Conservation (phyloP, 2,797 vertebrate genomes). For the Myoxocephalus aenaeus region DNA sequence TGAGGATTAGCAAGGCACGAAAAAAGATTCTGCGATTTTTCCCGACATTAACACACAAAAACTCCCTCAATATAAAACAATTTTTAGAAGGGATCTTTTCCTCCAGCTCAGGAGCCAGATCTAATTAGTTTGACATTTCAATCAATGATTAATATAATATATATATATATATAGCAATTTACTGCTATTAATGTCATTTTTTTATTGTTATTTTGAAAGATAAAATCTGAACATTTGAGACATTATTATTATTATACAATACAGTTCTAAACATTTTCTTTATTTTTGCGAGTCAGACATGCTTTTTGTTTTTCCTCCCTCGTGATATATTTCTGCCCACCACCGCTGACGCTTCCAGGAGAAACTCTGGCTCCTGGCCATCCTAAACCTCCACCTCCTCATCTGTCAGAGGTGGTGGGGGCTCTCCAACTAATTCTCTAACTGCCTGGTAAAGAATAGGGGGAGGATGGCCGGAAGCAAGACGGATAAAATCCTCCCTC, state of each 20-base stretch:
- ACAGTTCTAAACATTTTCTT: not conserved
- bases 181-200: not conserved
- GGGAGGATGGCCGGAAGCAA: slow-evolving; percentile 19
- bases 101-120: not conserved
- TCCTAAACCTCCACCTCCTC: slow-evolving; percentile 58
- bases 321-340: slow-evolving; percentile 9
- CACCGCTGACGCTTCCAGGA: slow-evolving; percentile 27
- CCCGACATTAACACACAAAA: not conserved
- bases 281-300: not conserved
- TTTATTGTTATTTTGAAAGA: not conserved
- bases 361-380: slow-evolving; percentile 52
- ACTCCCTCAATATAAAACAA: not conserved
- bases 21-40: not conserved
- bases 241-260: not conserved
- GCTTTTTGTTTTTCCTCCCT: not conserved
- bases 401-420: slow-evolving; percentile 32
- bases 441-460: slow-evolving; percentile 1
- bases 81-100: not conserved
- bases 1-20: not conserved
- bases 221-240: not conserved
- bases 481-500: not conserved
- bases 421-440: slow-evolving; percentile 8
- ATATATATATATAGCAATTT: not conserved
- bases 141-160: not conserved
- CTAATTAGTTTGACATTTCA: not conserved